Percentiles rank a stretch among this genome's conserved stretches.
Evolutionary conservation across 1,140 invertebrate species (phyloP).

Genomic region (Cydia strobilella): DNA sequence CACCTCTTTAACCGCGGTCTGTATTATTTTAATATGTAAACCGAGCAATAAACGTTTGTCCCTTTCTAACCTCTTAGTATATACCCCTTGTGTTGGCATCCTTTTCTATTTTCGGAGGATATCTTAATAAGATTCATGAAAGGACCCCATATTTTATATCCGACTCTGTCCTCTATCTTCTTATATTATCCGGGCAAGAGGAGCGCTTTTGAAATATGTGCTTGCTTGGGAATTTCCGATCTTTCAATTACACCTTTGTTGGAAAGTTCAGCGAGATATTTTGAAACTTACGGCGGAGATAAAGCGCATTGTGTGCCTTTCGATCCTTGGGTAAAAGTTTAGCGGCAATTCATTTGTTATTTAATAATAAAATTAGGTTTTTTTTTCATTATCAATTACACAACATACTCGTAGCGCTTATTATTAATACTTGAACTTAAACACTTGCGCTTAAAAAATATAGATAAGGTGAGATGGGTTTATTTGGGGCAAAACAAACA

Average conservation of each 20-base stretch:
- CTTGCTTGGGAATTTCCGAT: conserved; percentile 77
- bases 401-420: too few species aligned
- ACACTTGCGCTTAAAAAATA: too few species aligned
- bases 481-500: too few species aligned
- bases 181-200: conserved; percentile 80
- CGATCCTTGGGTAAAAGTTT: background rate
- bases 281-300: conserved; percentile 47
- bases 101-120: conserved; percentile 79
- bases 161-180: conserved; percentile 81
- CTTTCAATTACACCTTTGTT: conserved; percentile 78
- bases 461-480: too few species aligned
- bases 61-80: conserved; percentile 35
- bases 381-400: too few species aligned
- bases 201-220: conserved; percentile 78
- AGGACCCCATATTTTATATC: conserved; percentile 86
- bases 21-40: conserved; percentile 80
- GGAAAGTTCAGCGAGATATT: conserved; percentile 60
- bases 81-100: conserved; percentile 44
- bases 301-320: conserved; percentile 24
- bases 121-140: conserved; percentile 88
- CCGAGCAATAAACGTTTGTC: conserved; percentile 52
- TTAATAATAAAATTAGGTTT: background rate
- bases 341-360: background rate
- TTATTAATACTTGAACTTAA: too few species aligned
- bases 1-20: conserved; percentile 73